phyloP scores from a whole-genome alignment of 2,797 vertebrate genomes.

The Oreortyx pictus region DNA sequence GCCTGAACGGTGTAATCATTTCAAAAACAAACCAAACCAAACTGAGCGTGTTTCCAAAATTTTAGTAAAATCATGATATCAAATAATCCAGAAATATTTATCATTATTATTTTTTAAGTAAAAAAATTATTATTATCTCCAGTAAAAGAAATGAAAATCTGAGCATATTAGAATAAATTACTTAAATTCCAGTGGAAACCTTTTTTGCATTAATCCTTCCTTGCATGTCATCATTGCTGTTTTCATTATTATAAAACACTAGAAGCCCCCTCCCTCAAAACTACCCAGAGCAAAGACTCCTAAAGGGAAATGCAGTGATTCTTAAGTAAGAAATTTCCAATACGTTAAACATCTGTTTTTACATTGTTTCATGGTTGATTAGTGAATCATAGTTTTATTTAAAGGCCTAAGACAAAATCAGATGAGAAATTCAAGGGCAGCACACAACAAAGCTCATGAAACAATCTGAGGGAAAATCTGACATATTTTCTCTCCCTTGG shows the following conservation, averaged over 20 bases:
- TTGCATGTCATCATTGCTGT: background rate
- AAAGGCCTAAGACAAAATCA: background rate
- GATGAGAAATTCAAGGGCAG: background rate
- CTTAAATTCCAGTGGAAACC: background rate
- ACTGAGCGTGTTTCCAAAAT: background rate
- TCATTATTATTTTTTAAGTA: background rate
- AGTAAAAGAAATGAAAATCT: background rate
- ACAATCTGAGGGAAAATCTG: background rate
- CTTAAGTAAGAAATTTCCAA: background rate
- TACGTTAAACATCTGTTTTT: background rate
- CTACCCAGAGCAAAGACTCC: background rate
- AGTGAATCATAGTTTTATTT: background rate
- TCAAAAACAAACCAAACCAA: background rate
- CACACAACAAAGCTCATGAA: background rate
- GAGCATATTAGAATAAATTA: background rate
- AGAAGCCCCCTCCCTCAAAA: background rate
- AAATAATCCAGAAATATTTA: background rate
- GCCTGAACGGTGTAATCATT: background rate
- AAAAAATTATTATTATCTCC: background rate
- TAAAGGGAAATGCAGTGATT: background rate
- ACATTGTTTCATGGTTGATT: background rate
- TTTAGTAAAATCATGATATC: background rate
- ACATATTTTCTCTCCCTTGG: background rate
- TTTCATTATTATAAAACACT: background rate
- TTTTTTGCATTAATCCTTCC: background rate